phyloP scores from a whole-genome alignment of 2,888 invertebrate species.

The Oxycera nigricornis region DNA sequence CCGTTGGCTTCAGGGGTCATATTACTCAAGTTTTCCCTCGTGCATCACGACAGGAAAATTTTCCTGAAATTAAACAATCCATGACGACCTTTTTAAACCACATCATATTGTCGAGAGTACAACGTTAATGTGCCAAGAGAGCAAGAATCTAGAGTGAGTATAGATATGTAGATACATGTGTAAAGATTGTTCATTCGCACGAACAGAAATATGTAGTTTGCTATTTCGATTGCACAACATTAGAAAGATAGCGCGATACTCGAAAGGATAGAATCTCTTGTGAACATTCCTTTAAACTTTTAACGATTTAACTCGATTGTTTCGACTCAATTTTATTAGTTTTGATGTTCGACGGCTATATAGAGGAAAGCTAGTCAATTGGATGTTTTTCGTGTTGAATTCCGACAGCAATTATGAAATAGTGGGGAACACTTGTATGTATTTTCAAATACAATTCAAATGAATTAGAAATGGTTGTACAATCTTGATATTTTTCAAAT shows the following conservation, averaged over 20 bases:
- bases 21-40: conserved; percentile 25
- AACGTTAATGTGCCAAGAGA: neutral
- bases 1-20: conserved; percentile 23
- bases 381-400: too few relatives aligned
- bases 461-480: too few relatives aligned
- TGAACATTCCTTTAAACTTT: conserved; percentile 9
- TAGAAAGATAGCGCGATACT: conserved; percentile 17
- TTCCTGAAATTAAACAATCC: conserved; percentile 38
- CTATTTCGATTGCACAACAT: conserved; percentile 5
- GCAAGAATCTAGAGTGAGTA: too few relatives aligned
- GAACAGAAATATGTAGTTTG: neutral
- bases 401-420: too few relatives aligned
- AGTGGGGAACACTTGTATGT: too few relatives aligned
- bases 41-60: conserved; percentile 35
- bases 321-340: too few relatives aligned
- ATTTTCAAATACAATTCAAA: too few relatives aligned
- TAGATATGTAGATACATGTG: neutral
- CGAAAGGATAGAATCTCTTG: neutral
- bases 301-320: conserved; percentile 1
- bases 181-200: neutral
- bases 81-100: conserved; percentile 40
- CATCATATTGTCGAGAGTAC: conserved; percentile 5
- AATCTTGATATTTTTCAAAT: too few relatives aligned
- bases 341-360: too few relatives aligned
- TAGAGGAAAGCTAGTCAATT: too few relatives aligned